These are phyloP conservation scores for Aradophagus sp. DNA, from an alignment of 1,140 invertebrate species.

Conservation along the genomic window DNA sequence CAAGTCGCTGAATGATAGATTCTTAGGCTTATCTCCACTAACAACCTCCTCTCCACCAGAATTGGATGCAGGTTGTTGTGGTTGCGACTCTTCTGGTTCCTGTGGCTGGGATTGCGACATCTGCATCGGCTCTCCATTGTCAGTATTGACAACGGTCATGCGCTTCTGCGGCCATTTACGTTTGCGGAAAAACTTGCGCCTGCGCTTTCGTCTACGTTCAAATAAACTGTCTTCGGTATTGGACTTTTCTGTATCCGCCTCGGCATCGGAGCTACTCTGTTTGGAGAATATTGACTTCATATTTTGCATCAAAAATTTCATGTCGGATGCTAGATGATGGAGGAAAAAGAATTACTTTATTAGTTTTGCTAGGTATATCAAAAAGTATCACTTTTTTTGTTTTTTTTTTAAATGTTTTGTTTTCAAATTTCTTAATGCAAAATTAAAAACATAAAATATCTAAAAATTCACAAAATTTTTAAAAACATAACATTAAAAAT, in stretches of 20 bases:
- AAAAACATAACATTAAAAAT: too few species aligned
- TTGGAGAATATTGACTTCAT: constrained; percentile 51
- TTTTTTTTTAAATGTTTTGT: too few species aligned
- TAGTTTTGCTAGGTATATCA: too few species aligned
- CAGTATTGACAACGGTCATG: constrained; percentile 25
- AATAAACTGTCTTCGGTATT: constrained; percentile 71
- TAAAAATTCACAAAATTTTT: too few species aligned
- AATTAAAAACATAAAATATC: too few species aligned
- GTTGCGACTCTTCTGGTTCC: constrained; percentile 1
- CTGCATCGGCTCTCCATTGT: constrained; percentile 38
- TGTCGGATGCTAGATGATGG: too few species aligned
- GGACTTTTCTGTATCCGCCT: constrained; percentile 75
- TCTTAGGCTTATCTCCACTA: constrained; percentile 55
- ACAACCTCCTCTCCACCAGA: constrained; percentile 24
- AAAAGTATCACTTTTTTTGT: too few species aligned
- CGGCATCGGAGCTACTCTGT: constrained; percentile 70
- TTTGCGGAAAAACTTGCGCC: constrained; percentile 71
- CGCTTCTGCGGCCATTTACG: constrained; percentile 69
- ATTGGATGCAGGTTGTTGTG: constrained; percentile 2
- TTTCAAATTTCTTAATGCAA: too few species aligned
- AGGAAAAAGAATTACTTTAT: too few species aligned
- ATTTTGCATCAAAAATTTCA: constrained; percentile 36
- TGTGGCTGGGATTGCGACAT: background rate
- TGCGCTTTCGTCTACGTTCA: constrained; percentile 63
- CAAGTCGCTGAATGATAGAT: too few species aligned